Evolutionary conservation across 2,888 invertebrate genomes (phyloP), one percentile per base, ranked within the genome.

Genomic region (Euplexia lucipara): DNA sequence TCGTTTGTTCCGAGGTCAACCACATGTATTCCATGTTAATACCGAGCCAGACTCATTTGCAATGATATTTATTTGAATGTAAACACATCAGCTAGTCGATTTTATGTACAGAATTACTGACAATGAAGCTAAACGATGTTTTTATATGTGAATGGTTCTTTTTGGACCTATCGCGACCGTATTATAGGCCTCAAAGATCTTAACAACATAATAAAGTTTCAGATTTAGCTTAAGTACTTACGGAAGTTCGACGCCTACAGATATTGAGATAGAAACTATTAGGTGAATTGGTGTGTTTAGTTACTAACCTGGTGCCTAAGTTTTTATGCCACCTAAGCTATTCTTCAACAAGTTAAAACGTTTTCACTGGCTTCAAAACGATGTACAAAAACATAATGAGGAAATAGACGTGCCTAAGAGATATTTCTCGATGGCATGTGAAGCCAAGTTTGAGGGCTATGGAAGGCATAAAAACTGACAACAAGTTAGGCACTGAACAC

Each of bases 51-150:
- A 48, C 18, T 53, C 63, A 49, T 72, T 72, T 57, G 12, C 30
- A 61, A 20, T 22, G 39, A 53, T 76, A 48, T 72, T 70, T 76
- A 72, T 76, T 41, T 0, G 22, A 42, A 51, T 37, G 9, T 34
- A 51, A 54, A 58, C 35, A 35, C 52, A 63, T 72, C 30, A 58
- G 42, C 16, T 37, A 42, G 41, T n/a, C 16, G 20, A 63, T 45
- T 63, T 71, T 72, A 77, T 37, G n/a, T 5, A 42, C 53, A 18
- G 16, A 77, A 34, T 14, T 5, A 42, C 53, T 22, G 16, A 37
- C 18, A 45, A 57, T 18, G 10, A 60, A 34, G 9, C n/a, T 22
- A 32, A 44, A 12, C 26, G 20, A 48, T 30, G 34, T 32, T 71
- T n/a, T 59, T 57, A 44, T 54, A 49, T 52, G 39, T 22, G 14